These are phyloP conservation scores for Bubo blakistoni DNA, from an alignment of 2,113 vertebrate genomes.

Conservation along the genomic window DNA sequence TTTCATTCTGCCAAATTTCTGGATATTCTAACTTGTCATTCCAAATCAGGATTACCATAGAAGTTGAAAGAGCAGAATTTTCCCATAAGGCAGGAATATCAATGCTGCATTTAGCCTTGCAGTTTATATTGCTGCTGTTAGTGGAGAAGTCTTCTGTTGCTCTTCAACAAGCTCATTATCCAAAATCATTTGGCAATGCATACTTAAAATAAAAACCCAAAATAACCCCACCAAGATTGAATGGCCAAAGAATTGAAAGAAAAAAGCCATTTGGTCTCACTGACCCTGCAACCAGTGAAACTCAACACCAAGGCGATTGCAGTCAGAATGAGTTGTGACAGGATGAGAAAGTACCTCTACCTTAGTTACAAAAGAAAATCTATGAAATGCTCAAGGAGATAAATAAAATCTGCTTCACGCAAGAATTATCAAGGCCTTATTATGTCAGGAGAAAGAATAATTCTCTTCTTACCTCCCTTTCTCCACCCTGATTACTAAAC, in stretches of 20 bases:
- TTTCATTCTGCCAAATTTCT: background rate
- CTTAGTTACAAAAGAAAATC: slow-evolving; percentile 47
- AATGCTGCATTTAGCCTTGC: background rate
- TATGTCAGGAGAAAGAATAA: slow-evolving; percentile 25
- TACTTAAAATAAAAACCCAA: background rate
- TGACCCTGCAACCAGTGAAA: slow-evolving; percentile 18
- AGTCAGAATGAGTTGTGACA: slow-evolving; percentile 46
- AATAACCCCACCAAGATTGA: background rate
- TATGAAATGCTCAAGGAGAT: slow-evolving; percentile 55
- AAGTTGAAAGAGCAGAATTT: background rate
- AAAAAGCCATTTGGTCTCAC: slow-evolving; percentile 20
- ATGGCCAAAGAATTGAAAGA: background rate
- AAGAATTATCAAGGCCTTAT: slow-evolving; percentile 54
- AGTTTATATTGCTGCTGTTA: slow-evolving; percentile 6
- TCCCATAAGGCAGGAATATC: background rate
- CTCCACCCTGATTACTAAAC: background rate
- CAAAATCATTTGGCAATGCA: background rate
- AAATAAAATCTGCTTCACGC: slow-evolving; percentile 50
- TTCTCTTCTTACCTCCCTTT: background rate
- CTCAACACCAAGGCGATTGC: slow-evolving; percentile 24
- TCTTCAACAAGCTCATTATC: slow-evolving; percentile 56
- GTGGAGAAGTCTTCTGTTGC: background rate
- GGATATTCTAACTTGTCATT: background rate
- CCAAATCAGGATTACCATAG: background rate
- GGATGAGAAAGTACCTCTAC: slow-evolving; percentile 52